Percentiles rank a stretch among this genome's conserved stretches.
These are phyloP conservation scores for Uropetala carovei DNA, from an alignment of 2,888 invertebrate genomes.

Conservation along the genomic window DNA sequence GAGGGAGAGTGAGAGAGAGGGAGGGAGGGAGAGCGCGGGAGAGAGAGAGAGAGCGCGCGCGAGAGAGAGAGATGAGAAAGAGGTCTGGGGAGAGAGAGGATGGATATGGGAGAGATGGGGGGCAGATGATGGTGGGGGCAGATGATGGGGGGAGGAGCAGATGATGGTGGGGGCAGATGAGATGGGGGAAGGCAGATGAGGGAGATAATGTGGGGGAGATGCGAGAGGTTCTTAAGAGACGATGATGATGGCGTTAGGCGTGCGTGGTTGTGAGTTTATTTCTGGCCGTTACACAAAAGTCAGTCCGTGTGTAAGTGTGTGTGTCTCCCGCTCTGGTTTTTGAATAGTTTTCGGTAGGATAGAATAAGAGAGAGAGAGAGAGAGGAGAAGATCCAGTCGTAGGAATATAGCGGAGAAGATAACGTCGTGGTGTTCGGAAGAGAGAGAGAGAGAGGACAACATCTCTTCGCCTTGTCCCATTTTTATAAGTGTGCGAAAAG, in stretches of 20 bases:
- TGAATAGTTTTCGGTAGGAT: slow-evolving; percentile 5
- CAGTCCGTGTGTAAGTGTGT: no score
- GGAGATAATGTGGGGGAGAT: neutral
- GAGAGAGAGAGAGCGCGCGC: no score
- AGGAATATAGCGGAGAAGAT: neutral
- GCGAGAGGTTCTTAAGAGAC: slow-evolving; percentile 3
- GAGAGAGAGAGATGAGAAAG: no score
- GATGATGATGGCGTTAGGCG: slow-evolving; percentile 38
- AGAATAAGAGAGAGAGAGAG: no score
- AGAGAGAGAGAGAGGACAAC: neutral
- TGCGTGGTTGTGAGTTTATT: slow-evolving; percentile 39
- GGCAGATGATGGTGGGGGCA: neutral
- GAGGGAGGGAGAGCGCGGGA: no score
- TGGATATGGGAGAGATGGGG: neutral
- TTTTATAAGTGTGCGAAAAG: neutral
- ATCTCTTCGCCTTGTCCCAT: no score
- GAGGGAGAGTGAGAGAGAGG: neutral
- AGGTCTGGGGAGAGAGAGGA: neutral
- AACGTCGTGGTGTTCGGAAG: neutral
- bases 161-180: neutral
- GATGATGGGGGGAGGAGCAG: neutral
- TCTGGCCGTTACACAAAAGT: slow-evolving; percentile 59
- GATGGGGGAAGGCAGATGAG: neutral
- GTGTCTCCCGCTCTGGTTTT: slow-evolving; percentile 1
- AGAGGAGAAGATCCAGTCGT: neutral